Base-by-base conservation (phyloP, 1,140 invertebrate genomes). In the Plectrocnemia conspersa region DNA sequence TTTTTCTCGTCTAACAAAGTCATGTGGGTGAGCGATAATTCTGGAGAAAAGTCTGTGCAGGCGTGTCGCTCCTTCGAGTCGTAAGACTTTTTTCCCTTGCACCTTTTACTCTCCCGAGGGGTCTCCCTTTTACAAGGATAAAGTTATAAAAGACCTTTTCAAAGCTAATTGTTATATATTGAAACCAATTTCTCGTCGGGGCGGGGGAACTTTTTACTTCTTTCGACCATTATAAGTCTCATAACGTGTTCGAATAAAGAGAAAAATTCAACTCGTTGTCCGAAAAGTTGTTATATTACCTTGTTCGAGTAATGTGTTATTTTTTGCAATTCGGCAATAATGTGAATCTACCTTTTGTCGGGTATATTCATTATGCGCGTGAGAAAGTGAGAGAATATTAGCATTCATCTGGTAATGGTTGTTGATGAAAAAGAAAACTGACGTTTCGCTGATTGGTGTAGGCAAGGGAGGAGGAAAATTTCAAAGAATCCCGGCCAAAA, bases 111-210 rank as follows among this genome's bases (percentile, higher is more conserved):
- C 2, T 5, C 11, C 18, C 16, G 22, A 35, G 35, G 18, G 45
- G 16, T 3, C 18, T 35, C 19, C 22, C 15, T 9, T 18, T 11
- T 38, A 19, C 24, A 50, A 38, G 47, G 47, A 55, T 48, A 27
- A 48, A 47, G 45, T 36, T 46, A 40, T 55, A 55, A 55, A n/a
- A 55, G 53, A 36, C 33, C 53, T 48, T 25, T 21, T 41, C 42
- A 22, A 33, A 44, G 45, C 54, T 56, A 56, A 56, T 56, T 56
- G 54, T 56, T 56, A 56, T 56, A 49, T 50, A 56, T 56, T 44
- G 54, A 41, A 36, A 49, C 22, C 54, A 56, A 56, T 56, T 42
- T 56, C 42, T 41, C 24, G 21, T 15, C 21, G 5, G 15, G 25
- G 41, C 19, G 10, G n/a, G 16, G 27, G 32, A 52, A 52, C 52